A percentile compares a stretch with the other conserved stretches of the same genome.
Evolutionary conservation across 2,113 vertebrate species (phyloP).

Genomic region (Gracilinanus agilis): DNA sequence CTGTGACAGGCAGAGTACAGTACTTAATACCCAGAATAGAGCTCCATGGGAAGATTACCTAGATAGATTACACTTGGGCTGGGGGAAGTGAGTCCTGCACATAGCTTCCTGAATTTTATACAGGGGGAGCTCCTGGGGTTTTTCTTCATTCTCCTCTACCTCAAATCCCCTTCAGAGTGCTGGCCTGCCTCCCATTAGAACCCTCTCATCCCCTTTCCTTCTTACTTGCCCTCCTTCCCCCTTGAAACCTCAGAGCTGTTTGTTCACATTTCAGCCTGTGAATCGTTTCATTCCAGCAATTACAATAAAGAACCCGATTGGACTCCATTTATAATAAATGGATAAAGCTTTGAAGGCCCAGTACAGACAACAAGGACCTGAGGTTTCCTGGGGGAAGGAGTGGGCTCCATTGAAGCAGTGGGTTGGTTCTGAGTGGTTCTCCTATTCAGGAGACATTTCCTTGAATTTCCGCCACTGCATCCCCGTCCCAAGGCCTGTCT

Average conservation of each 20-base stretch:
- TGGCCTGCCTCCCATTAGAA: neutral
- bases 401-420: conserved; percentile 9
- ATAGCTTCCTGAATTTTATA: conserved; percentile 58
- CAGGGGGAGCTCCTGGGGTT: conserved; percentile 20
- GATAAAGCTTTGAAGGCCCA: conserved; percentile 31
- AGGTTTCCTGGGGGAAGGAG: neutral
- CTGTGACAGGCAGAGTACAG: conserved; percentile 81
- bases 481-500: neutral
- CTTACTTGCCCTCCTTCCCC: neutral
- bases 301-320: conserved; percentile 40
- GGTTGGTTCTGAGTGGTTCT: no score
- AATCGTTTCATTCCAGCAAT: conserved; percentile 6
- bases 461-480: neutral
- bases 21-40: conserved; percentile 82
- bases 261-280: conserved; percentile 1
- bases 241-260: conserved; percentile 13
- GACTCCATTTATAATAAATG: conserved; percentile 25
- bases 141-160: neutral
- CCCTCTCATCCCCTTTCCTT: neutral
- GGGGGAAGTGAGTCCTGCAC: neutral
- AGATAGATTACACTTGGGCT: conserved; percentile 16
- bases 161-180: neutral
- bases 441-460: neutral
- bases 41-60: conserved; percentile 70
- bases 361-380: conserved; percentile 4